Evolutionary conservation across 1,140 invertebrate species (phyloP).

Genomic region (Aphis gossypii): DNA sequence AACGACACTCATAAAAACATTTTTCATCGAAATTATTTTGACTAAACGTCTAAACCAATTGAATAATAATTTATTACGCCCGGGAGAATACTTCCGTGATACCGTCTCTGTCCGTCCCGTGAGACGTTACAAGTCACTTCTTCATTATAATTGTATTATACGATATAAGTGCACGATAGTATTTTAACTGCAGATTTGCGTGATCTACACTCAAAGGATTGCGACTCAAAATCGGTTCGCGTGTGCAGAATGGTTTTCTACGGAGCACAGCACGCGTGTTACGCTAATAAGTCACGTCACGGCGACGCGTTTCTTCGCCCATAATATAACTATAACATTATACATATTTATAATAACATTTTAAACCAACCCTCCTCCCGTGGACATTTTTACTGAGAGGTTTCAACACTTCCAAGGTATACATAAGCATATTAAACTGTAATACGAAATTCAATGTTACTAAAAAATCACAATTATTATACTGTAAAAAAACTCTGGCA

Average conservation of each 20-base stretch:
- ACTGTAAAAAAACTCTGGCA: too few species aligned
- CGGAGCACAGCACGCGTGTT: not conserved
- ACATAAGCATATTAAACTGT: not conserved
- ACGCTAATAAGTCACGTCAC: not conserved
- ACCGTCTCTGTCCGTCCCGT: too few species aligned
- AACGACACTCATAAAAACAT: not conserved
- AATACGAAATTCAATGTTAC: not conserved
- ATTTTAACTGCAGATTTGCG: not conserved
- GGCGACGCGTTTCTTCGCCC: not conserved
- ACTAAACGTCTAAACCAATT: not conserved
- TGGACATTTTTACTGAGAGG: not conserved
- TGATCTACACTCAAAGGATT: not conserved
- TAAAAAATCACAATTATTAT: not conserved
- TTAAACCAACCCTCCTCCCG: not conserved
- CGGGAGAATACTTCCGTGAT: not conserved
- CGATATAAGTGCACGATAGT: not conserved
- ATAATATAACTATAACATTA: not conserved
- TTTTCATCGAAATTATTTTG: not conserved
- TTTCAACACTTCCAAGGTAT: not conserved
- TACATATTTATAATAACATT: not conserved
- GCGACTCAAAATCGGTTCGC: not conserved
- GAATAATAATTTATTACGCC: not conserved
- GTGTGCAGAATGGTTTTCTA: not conserved
- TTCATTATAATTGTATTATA: not conserved
- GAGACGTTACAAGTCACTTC: not conserved